Evolutionary conservation across 2,888 invertebrate genomes (phyloP).

Genomic region (Hirtodrosophila trivittata): DNA sequence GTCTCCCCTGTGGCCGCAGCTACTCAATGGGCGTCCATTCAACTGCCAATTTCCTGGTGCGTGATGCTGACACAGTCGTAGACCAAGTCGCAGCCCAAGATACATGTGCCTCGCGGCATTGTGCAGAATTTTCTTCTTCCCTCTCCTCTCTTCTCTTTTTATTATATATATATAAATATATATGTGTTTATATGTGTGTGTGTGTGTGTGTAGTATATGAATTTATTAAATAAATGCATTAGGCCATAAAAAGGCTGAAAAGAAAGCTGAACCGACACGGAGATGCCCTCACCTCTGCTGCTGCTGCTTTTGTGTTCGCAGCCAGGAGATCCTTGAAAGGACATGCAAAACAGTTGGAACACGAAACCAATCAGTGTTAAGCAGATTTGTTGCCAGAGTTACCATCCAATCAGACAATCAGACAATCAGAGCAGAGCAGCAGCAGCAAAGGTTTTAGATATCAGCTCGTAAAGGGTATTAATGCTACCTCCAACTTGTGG

Average conservation of each 20-base stretch:
- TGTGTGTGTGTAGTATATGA: constrained; percentile 54
- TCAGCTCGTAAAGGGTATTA: constrained; percentile 6
- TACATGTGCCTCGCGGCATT: constrained; percentile 50
- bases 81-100: constrained; percentile 20
- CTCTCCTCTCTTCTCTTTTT: constrained; percentile 6
- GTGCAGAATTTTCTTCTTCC: constrained; percentile 47
- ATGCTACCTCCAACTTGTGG: background rate
- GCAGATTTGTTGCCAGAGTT: too few relatives aligned
- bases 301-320: too few relatives aligned
- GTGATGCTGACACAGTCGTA: constrained; percentile 44
- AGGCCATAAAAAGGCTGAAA: constrained; percentile 46
- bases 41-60: constrained; percentile 70
- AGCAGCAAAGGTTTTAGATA: too few relatives aligned
- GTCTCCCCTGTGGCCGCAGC: background rate
- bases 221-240: constrained; percentile 81
- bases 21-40: constrained; percentile 56
- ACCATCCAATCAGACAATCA: too few relatives aligned
- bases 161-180: constrained; percentile 13
- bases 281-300: too few relatives aligned
- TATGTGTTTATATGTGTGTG: constrained; percentile 9
- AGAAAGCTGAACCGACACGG: constrained; percentile 14
- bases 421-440: too few relatives aligned
- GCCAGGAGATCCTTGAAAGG: too few relatives aligned
- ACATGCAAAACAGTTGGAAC: too few relatives aligned
- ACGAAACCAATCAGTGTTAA: too few relatives aligned